Base-by-base conservation (phyloP, 2,888 invertebrate genomes). In the Drosophila silvestris region DNA sequence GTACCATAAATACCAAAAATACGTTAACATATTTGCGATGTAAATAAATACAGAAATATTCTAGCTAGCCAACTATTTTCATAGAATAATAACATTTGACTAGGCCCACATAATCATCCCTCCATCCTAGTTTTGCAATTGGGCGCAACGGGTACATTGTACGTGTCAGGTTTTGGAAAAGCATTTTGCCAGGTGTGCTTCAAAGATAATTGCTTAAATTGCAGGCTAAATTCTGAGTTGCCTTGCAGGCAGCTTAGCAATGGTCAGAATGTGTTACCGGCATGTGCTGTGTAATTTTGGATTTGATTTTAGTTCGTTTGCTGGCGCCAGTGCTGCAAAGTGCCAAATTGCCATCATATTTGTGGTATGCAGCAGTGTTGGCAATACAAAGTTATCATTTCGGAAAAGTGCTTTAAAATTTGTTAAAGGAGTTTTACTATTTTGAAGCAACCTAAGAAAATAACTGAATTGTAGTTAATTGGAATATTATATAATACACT, bases 161-260 rank as follows among this genome's bases (percentile, higher is more conserved):
- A 83, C 74, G 88, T 88, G 85, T 73, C 81, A 74, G 68, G 71
- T 75, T 74, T 70, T 64, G 53, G 39, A 54, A 81, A 58, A 76
- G 70, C 71, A 75, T 67, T 77, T 72, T 72, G 72, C 79, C 77
- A 70, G 79, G 70, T 82, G 75, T 72, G 52, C 64, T 61, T 58
- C 74, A 68, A 72, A 76, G 81, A 79, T 88, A 89, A 88, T 91
- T 83, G 88, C 81, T 66, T 77, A 77, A 79, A 89, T 88, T 89
- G 81, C 81, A 64, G 82, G 68, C 79, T 72, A 79, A 80, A 87
- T 81, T 80, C 70, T 61, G 63, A 78, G 73, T 69, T 74, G 75
- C 70, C 75, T 54, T 47, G 63, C 37, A 71, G 66, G 30, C 44
- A 39, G 57, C 30, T 37, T 37, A 58, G 50, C 66, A 53, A 80